Evolutionary conservation across 2,113 vertebrate species (phyloP).

Genomic region (Ciconia maguari): DNA sequence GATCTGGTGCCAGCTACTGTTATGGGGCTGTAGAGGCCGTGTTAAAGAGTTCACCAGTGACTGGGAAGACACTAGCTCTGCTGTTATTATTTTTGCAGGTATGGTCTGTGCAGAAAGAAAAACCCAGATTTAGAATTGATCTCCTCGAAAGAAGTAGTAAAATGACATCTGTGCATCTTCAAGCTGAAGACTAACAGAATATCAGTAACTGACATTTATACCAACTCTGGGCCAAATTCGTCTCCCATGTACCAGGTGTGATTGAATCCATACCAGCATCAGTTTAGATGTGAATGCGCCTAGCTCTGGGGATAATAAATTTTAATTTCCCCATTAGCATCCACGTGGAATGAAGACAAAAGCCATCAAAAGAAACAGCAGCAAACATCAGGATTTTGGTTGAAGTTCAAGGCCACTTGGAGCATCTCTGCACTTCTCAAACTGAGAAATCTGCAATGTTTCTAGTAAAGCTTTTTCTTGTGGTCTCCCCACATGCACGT

Average conservation of each 20-base stretch:
- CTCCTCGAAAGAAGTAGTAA: not conserved
- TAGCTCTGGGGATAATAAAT: not conserved
- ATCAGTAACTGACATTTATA: not conserved
- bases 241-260: not conserved
- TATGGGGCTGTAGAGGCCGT: not conserved
- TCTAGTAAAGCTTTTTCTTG: not conserved
- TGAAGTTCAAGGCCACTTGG: not conserved
- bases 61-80: not conserved
- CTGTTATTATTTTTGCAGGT: constrained; percentile 26
- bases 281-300: not conserved
- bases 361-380: not conserved
- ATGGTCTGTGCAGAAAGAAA: not conserved
- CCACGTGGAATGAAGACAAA: not conserved
- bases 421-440: not conserved
- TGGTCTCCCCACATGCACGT: fast-evolving
- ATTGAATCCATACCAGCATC: not conserved
- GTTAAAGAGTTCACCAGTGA: not conserved
- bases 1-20: constrained; percentile 24
- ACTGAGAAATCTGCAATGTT: not conserved
- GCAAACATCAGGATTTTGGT: not conserved
- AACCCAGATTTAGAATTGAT: not conserved
- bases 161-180: not conserved
- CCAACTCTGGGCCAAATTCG: not conserved
- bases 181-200: not conserved
- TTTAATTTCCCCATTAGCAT: not conserved